Percentiles rank a stretch among this genome's conserved stretches.
These are phyloP conservation scores for Daboia siamensis DNA, from an alignment of 2,113 vertebrate species.

Conservation along the genomic window DNA sequence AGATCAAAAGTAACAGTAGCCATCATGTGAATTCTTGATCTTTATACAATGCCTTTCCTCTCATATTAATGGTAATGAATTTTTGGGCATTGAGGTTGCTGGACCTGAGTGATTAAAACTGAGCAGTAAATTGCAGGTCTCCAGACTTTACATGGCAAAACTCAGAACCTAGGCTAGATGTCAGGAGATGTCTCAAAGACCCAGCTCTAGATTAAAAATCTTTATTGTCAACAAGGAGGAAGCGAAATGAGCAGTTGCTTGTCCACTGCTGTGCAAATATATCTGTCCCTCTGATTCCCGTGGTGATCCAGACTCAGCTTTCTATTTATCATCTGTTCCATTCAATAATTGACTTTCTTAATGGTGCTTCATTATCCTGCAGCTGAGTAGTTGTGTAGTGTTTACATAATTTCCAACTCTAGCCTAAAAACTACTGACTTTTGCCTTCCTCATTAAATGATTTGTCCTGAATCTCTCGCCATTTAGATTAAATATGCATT, in stretches of 20 bases:
- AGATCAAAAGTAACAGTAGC: background rate
- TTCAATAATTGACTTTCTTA: background rate
- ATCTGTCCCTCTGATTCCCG: background rate
- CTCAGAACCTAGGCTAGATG: background rate
- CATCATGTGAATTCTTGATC: background rate
- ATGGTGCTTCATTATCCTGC: background rate
- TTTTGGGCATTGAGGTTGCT: background rate
- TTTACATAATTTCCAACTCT: background rate
- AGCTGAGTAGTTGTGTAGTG: background rate
- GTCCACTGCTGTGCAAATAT: background rate
- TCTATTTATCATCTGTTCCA: background rate
- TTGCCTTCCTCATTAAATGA: background rate
- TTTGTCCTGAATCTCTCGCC: background rate
- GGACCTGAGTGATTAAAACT: background rate
- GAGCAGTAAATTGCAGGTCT: background rate
- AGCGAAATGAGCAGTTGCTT: background rate
- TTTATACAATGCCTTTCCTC: background rate
- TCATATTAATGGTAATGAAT: background rate
- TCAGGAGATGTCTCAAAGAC: background rate
- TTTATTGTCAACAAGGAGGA: background rate
- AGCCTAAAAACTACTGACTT: background rate
- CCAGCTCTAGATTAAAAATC: background rate
- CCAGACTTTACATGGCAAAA: background rate
- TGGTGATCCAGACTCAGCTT: background rate
- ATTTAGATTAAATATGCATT: background rate